Conservation (phyloP, 2,888 invertebrate genomes). For the Theodoxus fluviatilis region DNA sequence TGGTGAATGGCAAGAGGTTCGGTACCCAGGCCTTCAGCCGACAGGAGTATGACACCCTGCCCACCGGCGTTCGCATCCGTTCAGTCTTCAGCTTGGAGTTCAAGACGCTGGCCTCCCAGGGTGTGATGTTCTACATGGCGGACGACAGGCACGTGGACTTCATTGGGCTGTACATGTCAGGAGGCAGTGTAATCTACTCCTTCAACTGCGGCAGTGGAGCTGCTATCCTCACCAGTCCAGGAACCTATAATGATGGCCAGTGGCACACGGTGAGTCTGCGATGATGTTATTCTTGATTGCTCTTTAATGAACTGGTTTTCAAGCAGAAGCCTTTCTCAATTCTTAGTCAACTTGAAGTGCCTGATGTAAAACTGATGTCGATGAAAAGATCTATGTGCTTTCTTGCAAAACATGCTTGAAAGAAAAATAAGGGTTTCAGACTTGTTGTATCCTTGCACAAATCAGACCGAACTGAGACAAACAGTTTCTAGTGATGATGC, state of each 20-base stretch:
- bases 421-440: no score
- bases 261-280: slow-evolving; percentile 89
- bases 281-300: no score
- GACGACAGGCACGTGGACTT: slow-evolving; percentile 78
- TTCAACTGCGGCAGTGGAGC: slow-evolving; percentile 89
- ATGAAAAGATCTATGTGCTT: no score
- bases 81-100: slow-evolving; percentile 77
- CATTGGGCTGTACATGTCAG: slow-evolving; percentile 82
- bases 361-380: no score
- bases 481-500: no score
- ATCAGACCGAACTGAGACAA: no score
- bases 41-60: slow-evolving; percentile 75
- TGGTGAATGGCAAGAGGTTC: slow-evolving; percentile 60
- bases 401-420: no score
- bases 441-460: no score
- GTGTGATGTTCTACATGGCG: slow-evolving; percentile 81
- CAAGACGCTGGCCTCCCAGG: slow-evolving; percentile 78
- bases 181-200: slow-evolving; percentile 80
- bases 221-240: slow-evolving; percentile 75
- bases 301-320: neutral
- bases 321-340: no score
- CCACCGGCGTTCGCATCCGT: slow-evolving; percentile 66
- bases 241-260: slow-evolving; percentile 79
- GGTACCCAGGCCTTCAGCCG: slow-evolving; percentile 67
- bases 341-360: no score